Evolutionary conservation across 2,888 invertebrate genomes (phyloP), one percentile per base, ranked within the genome.

Genomic region (Synergus itoensis): DNA sequence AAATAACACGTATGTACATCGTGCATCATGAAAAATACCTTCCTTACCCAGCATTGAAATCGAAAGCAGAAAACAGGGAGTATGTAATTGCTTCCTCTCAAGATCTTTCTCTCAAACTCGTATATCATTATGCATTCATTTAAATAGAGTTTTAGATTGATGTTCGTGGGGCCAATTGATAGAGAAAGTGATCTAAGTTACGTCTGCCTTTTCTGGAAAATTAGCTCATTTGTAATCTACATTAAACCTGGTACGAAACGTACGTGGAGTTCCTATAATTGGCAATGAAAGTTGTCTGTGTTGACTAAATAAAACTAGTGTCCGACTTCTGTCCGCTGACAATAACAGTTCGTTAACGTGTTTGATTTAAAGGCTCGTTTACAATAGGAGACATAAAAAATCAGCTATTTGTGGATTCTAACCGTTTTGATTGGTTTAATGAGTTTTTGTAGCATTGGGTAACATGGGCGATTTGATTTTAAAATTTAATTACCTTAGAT

Each of bases 151-250:
- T 73, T 73, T 73, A 73, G 73, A 53, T 73, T 53, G 73, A 73
- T 36, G 69, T 45, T 28, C 16, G 14, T 69, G 14, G 45, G 36
- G 53, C 28, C 53, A 40, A 73, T 73, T 73, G 73, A 73, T 53
- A 73, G 73, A 73, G 73, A 73, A 73, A 73, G 73, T 73, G 73
- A 36, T 73, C 73, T 73, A 73, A 73, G 73, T 48, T 48, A 69
- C 48, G 48, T 73, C 28, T n/a, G n/a, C 73, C 53, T 53, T 73
- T 73, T 73, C 48, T 53, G 73, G 73, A 40, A 53, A 73, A 53
- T 73, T 73, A 73, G 48, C 73, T 73, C 73, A 73, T 73, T 73
- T 73, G 73, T 73, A 73, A 45, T 36, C 48, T 21, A 36, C 36
- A 73, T 53, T 73, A 73, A 53, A 69, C 48, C 69, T 45, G 69